Base-by-base conservation (phyloP, 2,888 invertebrate genomes). In the Barypeithes pellucidus region DNA sequence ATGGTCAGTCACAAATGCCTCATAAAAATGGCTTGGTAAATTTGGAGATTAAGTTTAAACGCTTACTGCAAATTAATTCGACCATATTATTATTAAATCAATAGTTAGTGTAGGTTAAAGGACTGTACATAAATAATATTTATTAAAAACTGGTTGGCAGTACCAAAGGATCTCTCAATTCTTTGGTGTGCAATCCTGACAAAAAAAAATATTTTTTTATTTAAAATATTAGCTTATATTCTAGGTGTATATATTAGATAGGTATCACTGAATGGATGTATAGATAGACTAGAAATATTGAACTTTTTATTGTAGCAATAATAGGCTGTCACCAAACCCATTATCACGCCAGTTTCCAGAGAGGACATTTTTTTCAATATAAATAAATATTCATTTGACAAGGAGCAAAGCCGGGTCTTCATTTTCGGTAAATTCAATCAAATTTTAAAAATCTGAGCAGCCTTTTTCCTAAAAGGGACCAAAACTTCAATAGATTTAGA, bases 181-280 rank as follows among this genome's bases (percentile, higher is more conserved):
- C 54, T 57, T 57, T 57, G 54, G 54, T 33, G 33, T 18, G 18
- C 9, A 33, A 57, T 57, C 54, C 54, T 18, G 33, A 57, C 54
- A 33, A 57, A 57, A 52, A n/a, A 47, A 57, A 57, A 57, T 57
- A 57, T 57, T 57, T 57, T 54, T 57, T 57, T 57, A 57, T 16
- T 57, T 16, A 33, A 52, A 24, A 36, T 33, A 57, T 57, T 57
- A 57, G 54, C 54, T 33, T 57, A 9, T 57, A 57, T 33, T 52
- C 14, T 52, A 52, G 14, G 5, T 57, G 54, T 57, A 57, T 9
- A 54, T n/a, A 54, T 54, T 33, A 33, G 14, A 57, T 57, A 57
- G 33, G 36, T 57, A 57, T 33, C 50, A 33, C 29, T 29, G 14
- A 29, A 33, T 57, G 8, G 18, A 57, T 57, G 54, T 57, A 33